A percentile compares a stretch with the other conserved stretches of the same genome.
Evolutionary conservation across 2,113 vertebrate genomes (phyloP).

Genomic region (Cricetomys ansorgei): DNA sequence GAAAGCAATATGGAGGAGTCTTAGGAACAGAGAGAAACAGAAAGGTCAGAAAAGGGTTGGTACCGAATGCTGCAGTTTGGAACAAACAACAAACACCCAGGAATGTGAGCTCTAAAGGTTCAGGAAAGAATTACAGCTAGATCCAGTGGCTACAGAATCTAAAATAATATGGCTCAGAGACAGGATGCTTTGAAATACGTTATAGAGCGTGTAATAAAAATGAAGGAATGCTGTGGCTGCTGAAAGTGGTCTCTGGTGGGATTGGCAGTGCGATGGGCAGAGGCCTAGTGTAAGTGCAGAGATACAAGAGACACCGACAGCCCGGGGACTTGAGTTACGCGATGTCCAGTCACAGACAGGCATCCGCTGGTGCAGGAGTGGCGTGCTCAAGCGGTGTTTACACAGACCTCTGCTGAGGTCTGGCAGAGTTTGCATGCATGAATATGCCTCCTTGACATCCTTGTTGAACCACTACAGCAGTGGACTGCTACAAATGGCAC

Average conservation of each 20-base stretch:
- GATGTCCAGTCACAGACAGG: no score
- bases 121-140: background rate
- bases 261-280: background rate
- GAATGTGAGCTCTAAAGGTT: background rate
- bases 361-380: accelerated
- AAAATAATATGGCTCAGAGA: background rate
- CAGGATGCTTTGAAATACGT: slow-evolving; percentile 5
- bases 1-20: background rate
- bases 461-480: no score
- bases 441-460: no score
- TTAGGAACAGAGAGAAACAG: background rate
- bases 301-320: background rate
- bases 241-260: background rate
- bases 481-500: no score
- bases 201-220: background rate
- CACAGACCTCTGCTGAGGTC: background rate
- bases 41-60: background rate
- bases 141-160: background rate
- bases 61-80: background rate
- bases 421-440: no score
- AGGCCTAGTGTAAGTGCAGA: no score
- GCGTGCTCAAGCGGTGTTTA: accelerated
- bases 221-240: background rate
- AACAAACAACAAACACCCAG: background rate
- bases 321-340: background rate